Base-by-base conservation (phyloP, 2,888 invertebrate species). In the Caenorhabditis sp. region DNA sequence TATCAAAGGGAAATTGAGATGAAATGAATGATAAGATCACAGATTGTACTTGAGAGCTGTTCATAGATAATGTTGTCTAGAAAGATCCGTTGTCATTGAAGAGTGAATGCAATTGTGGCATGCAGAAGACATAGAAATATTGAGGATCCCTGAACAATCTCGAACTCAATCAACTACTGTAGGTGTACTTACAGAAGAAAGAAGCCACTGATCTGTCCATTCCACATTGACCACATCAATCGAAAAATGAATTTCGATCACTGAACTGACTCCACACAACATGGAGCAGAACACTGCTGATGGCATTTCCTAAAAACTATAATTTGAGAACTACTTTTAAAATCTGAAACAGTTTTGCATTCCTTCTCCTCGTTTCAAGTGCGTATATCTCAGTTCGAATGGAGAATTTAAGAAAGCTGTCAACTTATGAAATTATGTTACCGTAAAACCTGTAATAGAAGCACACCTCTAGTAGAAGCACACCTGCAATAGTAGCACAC, bases 181-280 rank as follows among this genome's bases (percentile, higher is more conserved):
- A 38, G 6, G 12, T 38, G 6, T 35, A 79, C 85, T 72, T 49
- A 90, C 90, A 58, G 90, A 86, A 2, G 88, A 86, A 16, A 87
- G 83, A 5, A 88, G 77, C 90, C 90, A 89, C 73, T 88, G 88
- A 58, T 91, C 88, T n/a, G 85, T 89, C 90, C 90, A 90, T 59
- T 86, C 61, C 54, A 85, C 70, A 54, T 86, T 70, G 16, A 82
- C 66, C 49, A 86, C 87, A 61, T 90, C 87, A 59, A 89, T 85
- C n/a, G 87, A 87, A 77, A 90, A 91, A 77, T 91, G 90, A 59
- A 91, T 89, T 69, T 91, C 90, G 22, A 91, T 89, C 0, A 91
- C 91, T 12, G 89, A 89, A 61, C 88, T 86, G 31, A 91, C 86
- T 16, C 90, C 90, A 10, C 87, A 85, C 56, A 89, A 58, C 16